These are phyloP conservation scores for Pachymerium ferrugineum DNA, from an alignment of 2,888 invertebrate genomes.

Conservation along the genomic window DNA sequence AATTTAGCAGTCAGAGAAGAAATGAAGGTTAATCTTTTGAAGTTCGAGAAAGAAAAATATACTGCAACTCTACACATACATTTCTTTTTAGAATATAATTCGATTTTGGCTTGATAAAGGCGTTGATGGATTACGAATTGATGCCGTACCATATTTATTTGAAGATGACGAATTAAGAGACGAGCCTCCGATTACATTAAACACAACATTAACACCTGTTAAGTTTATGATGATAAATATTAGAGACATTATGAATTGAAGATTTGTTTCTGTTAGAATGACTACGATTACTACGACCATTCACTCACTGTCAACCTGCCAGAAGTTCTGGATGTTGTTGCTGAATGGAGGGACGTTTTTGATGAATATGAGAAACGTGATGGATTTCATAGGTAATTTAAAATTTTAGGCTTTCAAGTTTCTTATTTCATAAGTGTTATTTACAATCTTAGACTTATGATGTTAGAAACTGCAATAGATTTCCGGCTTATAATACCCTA, in stretches of 20 bases:
- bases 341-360: constrained; percentile 59
- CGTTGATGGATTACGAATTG: constrained; percentile 49
- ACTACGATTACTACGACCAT: constrained; percentile 33
- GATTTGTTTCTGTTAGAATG: constrained; percentile 29
- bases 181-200: constrained; percentile 25
- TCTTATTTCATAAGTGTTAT: too few relatives aligned
- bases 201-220: constrained; percentile 7
- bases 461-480: too few relatives aligned
- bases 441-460: too few relatives aligned
- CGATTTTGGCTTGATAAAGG: constrained; percentile 49
- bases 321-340: constrained; percentile 56
- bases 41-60: neutral
- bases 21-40: constrained; percentile 31
- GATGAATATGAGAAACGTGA: constrained; percentile 54
- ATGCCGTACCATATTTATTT: constrained; percentile 45
- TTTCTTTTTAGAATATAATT: constrained; percentile 42
- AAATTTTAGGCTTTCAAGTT: too few relatives aligned
- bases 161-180: constrained; percentile 41
- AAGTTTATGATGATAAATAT: neutral
- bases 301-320: constrained; percentile 42
- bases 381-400: constrained; percentile 46
- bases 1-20: constrained; percentile 18
- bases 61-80: too few relatives aligned
- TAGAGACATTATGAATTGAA: neutral
- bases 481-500: too few relatives aligned